Evolutionary conservation across 2,888 invertebrate species (phyloP).

Genomic region (Andrena flavipes): DNA sequence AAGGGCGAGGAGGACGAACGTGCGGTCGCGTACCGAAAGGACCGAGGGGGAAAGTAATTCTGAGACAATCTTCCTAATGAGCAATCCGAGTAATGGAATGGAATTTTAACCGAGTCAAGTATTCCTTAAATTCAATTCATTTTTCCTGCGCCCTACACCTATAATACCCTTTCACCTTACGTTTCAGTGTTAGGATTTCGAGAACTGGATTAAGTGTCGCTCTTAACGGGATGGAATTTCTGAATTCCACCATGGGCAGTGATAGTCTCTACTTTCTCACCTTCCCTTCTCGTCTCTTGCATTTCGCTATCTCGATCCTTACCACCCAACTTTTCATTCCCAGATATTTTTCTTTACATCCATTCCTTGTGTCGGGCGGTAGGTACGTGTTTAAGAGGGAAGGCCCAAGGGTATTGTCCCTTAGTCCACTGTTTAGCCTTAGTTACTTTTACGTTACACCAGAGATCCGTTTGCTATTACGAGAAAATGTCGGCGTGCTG

Average conservation of each 20-base stretch:
- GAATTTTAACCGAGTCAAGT: neutral
- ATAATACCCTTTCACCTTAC: neutral
- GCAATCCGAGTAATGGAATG: slow-evolving; percentile 12
- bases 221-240: too few species aligned
- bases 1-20: neutral
- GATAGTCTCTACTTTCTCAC: too few species aligned
- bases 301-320: neutral
- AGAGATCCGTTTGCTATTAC: neutral
- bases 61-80: neutral
- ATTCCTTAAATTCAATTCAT: neutral
- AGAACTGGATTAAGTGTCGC: neutral
- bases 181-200: neutral
- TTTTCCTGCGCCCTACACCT: neutral
- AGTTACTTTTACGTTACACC: neutral
- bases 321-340: neutral
- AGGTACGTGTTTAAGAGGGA: neutral
- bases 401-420: neutral
- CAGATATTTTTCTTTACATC: neutral
- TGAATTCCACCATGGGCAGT: too few species aligned
- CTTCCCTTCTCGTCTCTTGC: too few species aligned
- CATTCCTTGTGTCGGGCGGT: neutral
- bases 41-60: neutral
- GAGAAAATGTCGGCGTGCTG: neutral
- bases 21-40: neutral
- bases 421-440: neutral